Evolutionary conservation across 2,113 vertebrate genomes (phyloP), one percentile per base, ranked within the genome.

Genomic region (Paedocypris sp.): DNA sequence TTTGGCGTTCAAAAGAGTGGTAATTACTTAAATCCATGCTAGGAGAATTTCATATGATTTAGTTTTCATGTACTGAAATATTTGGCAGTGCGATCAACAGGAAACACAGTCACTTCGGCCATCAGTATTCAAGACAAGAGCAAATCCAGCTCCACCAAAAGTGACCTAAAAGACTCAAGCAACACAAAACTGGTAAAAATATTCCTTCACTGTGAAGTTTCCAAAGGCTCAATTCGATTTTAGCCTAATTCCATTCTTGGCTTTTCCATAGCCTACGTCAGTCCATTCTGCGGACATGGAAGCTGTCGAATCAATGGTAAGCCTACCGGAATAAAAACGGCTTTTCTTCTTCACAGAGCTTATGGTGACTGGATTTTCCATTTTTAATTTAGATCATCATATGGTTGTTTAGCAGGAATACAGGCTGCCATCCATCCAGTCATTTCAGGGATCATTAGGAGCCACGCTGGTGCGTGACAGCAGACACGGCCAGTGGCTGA

Each of bases 401-500:
- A n/a, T 1, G 3, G 54, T 67, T 73, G 69, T 25, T 64, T 58
- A 6, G 47, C 62, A 72, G 86, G 77, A 77, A 65, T 81, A 78
- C 70, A 62, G 64, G 49, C 61, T 84, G 36, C 73, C 80, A 1
- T 82, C 77, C 51, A 68, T 82, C 13, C 81, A 82, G 61, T 80
- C 59, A 9, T 68, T 82, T 78, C 81, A 85, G 19, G 47, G 77
- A 22, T 73, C 77, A 0, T 72, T 76, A 5, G 70, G 45, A 33
- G 9, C 49, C 2, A 64, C 64, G 0, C 22, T 58, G 15, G 42
- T 63, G 62, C 86, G 75, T 72, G 92, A 94, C 12, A 86, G 77
- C 25, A 87, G 86, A 15, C 91, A 94, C 1, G 95, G 95, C 4
- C 94, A 97, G 19, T 98, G 95, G 93, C 87, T 92, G 71, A 88